phyloP scores from a whole-genome alignment of 2,113 vertebrate species.

The Fregata magnificens region DNA sequence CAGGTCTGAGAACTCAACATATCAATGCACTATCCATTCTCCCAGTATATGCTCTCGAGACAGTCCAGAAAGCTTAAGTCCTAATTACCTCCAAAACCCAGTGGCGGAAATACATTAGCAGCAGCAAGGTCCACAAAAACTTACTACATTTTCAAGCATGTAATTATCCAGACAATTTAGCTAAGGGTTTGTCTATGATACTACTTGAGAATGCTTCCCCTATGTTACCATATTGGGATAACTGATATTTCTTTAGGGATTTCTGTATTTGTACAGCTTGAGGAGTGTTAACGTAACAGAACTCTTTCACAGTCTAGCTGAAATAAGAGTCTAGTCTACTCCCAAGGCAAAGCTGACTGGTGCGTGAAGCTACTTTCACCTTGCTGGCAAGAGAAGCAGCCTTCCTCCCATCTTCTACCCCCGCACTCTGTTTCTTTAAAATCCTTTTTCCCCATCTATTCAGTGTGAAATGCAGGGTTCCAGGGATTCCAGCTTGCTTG shows the following conservation, averaged over 20 bases:
- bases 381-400: background rate
- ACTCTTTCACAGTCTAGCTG: background rate
- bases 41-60: background rate
- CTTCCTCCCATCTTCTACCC: background rate
- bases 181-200: background rate
- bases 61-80: background rate
- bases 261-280: conserved; percentile 29
- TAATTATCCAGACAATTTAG: background rate
- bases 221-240: background rate
- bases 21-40: background rate
- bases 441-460: background rate
- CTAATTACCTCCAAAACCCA: background rate
- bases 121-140: background rate
- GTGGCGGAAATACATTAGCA: background rate
- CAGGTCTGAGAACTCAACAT: background rate
- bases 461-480: background rate
- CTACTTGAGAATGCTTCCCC: background rate
- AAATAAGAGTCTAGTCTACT: background rate
- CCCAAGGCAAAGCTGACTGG: background rate
- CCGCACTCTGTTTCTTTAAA: background rate
- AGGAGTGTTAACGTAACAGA: background rate
- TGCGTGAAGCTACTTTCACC: background rate
- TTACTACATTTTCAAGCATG: background rate
- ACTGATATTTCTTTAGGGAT: conserved; percentile 17
- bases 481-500: background rate